These are phyloP conservation scores for Brachycybe producta DNA, from an alignment of 2,888 invertebrate species.

Conservation along the genomic window DNA sequence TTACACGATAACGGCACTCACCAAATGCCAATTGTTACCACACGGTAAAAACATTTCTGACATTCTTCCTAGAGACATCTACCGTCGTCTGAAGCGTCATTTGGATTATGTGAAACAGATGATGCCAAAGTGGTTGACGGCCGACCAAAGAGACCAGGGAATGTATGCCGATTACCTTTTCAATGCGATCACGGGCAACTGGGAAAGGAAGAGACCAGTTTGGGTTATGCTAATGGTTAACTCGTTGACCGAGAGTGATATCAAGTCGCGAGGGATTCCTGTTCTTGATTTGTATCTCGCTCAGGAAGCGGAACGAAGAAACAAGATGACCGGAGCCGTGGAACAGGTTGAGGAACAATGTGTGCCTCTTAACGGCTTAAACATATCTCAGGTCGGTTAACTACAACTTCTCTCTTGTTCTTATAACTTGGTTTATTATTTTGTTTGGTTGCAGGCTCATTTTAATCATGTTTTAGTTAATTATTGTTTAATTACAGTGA, in stretches of 20 bases:
- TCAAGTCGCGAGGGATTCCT: constrained; percentile 37
- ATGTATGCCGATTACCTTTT: constrained; percentile 39
- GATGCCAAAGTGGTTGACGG: constrained; percentile 37
- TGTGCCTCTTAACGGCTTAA: constrained; percentile 41
- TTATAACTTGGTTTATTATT: background rate
- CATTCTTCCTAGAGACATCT: constrained; percentile 36
- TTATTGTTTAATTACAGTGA: no score
- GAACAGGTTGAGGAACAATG: constrained; percentile 44
- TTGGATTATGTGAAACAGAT: constrained; percentile 35
- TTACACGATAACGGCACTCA: constrained; percentile 36
- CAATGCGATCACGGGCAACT: constrained; percentile 39
- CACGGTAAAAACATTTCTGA: constrained; percentile 30
- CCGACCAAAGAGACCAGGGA: constrained; percentile 32
- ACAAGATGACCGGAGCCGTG: constrained; percentile 39
- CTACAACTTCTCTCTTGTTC: constrained; percentile 18
- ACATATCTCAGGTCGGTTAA: constrained; percentile 41
- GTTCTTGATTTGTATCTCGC: constrained; percentile 43
- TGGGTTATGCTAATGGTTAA: constrained; percentile 44
- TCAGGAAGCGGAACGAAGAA: constrained; percentile 36
- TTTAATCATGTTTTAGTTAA: no score
- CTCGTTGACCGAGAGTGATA: constrained; percentile 39
- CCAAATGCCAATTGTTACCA: constrained; percentile 39
- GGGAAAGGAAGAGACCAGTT: constrained; percentile 42
- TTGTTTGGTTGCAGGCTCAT: no score
- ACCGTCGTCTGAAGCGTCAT: constrained; percentile 36